Evolutionary conservation across 1,140 invertebrate species (phyloP), one percentile per base, ranked within the genome.

Genomic region (Brachionus calyciflorus): DNA sequence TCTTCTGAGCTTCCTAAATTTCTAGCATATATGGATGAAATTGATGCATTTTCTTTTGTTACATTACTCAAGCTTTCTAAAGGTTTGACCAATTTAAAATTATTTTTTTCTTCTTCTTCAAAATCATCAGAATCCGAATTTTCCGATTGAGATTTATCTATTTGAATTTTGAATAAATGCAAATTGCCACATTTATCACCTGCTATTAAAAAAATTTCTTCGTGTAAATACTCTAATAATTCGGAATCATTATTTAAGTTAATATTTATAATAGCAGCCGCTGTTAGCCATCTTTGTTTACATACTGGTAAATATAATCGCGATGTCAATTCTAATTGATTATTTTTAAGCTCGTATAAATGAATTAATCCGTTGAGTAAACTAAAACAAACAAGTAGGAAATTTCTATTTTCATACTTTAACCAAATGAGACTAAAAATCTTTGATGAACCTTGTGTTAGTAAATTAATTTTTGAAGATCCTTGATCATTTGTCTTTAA

Each of bases 111-210:
- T 33, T 73, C 69, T 37, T 51, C 24, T 33, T 73, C 69, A 5
- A 17, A 21, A 26, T 73, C 69, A 28, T 55, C 69, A 41, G n/a
- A 33, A 10, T 24, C 41, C n/a, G 30, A 49, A 6, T 73, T 37
- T 24, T 14, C 17, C 3, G 6, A 3, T 24, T 28, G 3, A 10
- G 7, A 9, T 57, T 51, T 19, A 37, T 19, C 5, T 51, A 51
- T 19, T 21, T 73, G 21, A 1, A 51, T 19, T 51, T 24, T 49
- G 46, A 40, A 73, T 40, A 73, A 73, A 40, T 73, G 69, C 17
- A 73, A 51, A 73, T 73, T 73, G 9, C 69, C 69, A 12, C 69
- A 51, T 73, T 73, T 73, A 28, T 73, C 69, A 12, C 69, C 69
- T 10, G 28, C 46, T 37, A 73, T 40, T 24, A 73, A 17, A 46